Evolutionary conservation across 1,140 invertebrate genomes (phyloP), one percentile per base, ranked within the genome.

Genomic region (Philotrypesis tridentata): DNA sequence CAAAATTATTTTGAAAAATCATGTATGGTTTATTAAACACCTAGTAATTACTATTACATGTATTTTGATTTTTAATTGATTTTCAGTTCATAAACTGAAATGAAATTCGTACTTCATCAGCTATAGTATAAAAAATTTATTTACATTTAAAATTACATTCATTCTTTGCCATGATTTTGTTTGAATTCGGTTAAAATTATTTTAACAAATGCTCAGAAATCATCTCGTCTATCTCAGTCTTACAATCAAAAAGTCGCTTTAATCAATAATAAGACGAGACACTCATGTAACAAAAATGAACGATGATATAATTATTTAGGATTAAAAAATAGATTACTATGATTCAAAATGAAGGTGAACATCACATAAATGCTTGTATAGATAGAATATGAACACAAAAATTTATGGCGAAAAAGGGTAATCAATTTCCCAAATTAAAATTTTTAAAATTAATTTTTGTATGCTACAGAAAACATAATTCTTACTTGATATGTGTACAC

Each of bases 351-450:
- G 29, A 71, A 31, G 71, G 37, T 37, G 37, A 17, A 71, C n/a
- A 79, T 79, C 43, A 79, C 65, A 79, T 68, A 68, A 25, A 37
- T 17, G 29, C 43, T 79, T 70, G n/a, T 55, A n/a, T n/a, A 55
- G 33, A 29, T 55, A 78, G 3, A 60, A 70, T 17, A 55, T 78
- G 9, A 70, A 55, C 21, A 71, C 65, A 78, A 25, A 68, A 70
- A 79, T 70, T 48, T 68, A 68, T 43, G 23, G 68, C 9, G n/a
- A 21, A n/a, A 65, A 37, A 67, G 6, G 17, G 7, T 55, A 21
- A 5, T 5, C 6, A 55, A 17, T 0, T 55, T 55, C 7, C 48
- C 21, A 55, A 55, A 21, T 55, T 8, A 21, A 43, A 7, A 43
- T 3, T 55, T 55, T n/a, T n/a, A 55, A 55, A 55, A 1, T 6